A percentile compares a stretch with the other conserved stretches of the same genome.
Evolutionary conservation across 1,140 invertebrate genomes (phyloP).

Genomic region (Acromyrmex echinatior): DNA sequence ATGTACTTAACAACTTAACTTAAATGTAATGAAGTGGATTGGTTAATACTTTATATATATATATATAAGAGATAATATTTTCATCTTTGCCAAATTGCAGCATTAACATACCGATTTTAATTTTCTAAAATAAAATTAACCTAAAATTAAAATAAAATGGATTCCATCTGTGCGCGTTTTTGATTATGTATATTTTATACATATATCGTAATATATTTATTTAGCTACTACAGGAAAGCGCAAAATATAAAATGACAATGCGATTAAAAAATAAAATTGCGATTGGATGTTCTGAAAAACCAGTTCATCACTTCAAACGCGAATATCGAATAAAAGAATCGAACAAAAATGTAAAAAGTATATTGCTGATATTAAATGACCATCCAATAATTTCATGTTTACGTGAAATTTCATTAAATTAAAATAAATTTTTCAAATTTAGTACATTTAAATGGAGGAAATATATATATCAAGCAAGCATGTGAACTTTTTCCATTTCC

Average conservation of each 20-base stretch:
- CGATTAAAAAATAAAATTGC: neutral
- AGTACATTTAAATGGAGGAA: neutral
- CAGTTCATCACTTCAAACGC: neutral
- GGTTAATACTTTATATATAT: neutral
- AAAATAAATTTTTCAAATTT: neutral
- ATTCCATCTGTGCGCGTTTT: neutral
- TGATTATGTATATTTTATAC: neutral
- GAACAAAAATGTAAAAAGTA: neutral
- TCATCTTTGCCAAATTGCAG: neutral
- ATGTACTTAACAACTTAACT: no score
- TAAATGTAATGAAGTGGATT: no score
- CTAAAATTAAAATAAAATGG: neutral
- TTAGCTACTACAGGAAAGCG: no score
- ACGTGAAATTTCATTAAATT: neutral
- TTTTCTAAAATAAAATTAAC: neutral
- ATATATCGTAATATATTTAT: neutral
- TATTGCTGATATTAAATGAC: neutral
- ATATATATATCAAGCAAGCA: neutral
- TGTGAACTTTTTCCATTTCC: neutral
- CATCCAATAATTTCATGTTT: neutral
- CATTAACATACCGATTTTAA: neutral
- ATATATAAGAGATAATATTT: neutral
- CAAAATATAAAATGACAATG: neutral
- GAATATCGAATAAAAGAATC: neutral
- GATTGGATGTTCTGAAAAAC: neutral